Evolutionary conservation across 1,140 invertebrate genomes (phyloP).

Genomic region (Drosophila dunni): DNA sequence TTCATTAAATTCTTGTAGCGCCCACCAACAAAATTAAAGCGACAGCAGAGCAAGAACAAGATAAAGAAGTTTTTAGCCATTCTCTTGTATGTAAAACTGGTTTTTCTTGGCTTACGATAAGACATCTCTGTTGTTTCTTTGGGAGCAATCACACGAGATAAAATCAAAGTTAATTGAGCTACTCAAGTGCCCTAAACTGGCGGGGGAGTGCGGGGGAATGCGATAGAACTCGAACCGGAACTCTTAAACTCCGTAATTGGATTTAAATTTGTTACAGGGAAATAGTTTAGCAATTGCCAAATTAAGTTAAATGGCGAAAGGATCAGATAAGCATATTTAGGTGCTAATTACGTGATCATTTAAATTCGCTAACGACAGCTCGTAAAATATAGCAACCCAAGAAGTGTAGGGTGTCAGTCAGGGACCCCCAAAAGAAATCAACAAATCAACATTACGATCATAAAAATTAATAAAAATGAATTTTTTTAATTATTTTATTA

Average conservation of each 20-base stretch:
- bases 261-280: conserved; percentile 29
- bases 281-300: conserved; percentile 26
- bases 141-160: conserved; percentile 50
- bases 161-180: conserved; percentile 76
- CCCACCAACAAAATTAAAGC: conserved; percentile 61
- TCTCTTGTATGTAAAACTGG: conserved; percentile 59
- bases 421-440: conserved; percentile 49
- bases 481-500: conserved; percentile 76
- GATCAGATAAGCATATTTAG: conserved; percentile 61
- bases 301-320: conserved; percentile 57
- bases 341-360: conserved; percentile 52
- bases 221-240: conserved; percentile 38
- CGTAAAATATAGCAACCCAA: neutral
- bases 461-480: conserved; percentile 79
- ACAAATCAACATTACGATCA: conserved; percentile 55
- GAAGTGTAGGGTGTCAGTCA: neutral
- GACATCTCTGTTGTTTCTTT: conserved; percentile 16
- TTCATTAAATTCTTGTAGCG: conserved; percentile 71
- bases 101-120: conserved; percentile 48
- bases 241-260: conserved; percentile 40
- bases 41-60: conserved; percentile 50
- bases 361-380: conserved; percentile 28
- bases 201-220: neutral
- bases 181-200: conserved; percentile 58
- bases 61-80: conserved; percentile 16